Conservation (phyloP, 2,888 invertebrate genomes). For the Acholoe squamosa region DNA sequence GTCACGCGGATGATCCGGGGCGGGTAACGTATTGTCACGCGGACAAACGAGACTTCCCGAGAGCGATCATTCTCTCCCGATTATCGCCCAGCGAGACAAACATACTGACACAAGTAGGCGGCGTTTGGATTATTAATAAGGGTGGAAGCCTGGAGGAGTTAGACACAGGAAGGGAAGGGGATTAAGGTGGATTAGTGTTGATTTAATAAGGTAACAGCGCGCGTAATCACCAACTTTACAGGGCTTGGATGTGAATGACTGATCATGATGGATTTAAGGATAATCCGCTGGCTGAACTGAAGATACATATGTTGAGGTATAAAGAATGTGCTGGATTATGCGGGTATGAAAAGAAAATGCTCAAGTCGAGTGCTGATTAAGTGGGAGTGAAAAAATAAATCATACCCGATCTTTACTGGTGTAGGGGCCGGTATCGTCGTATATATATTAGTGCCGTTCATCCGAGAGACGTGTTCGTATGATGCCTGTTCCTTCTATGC, state of each 20-base stretch:
- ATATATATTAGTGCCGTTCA: no score
- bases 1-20: slow-evolving; percentile 35
- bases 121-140: not conserved
- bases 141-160: not conserved
- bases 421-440: no score
- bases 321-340: no score
- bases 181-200: slow-evolving; percentile 30
- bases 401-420: no score
- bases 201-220: slow-evolving; percentile 5
- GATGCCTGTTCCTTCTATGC: no score
- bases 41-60: slow-evolving; percentile 24
- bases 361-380: no score
- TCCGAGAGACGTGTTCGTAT: no score
- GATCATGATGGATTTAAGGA: slow-evolving; percentile 2
- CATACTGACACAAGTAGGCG: slow-evolving; percentile 1
- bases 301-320: no score
- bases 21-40: slow-evolving; percentile 58
- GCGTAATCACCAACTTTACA: not conserved
- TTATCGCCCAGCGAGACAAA: slow-evolving; percentile 29
- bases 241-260: not conserved
- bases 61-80: slow-evolving; percentile 8
- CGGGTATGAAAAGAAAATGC: no score
- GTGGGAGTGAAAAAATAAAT: no score
- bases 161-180: not conserved
- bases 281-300: not conserved